Evolutionary conservation across 2,113 vertebrate species (phyloP).

Genomic region (Centropus unirufus): DNA sequence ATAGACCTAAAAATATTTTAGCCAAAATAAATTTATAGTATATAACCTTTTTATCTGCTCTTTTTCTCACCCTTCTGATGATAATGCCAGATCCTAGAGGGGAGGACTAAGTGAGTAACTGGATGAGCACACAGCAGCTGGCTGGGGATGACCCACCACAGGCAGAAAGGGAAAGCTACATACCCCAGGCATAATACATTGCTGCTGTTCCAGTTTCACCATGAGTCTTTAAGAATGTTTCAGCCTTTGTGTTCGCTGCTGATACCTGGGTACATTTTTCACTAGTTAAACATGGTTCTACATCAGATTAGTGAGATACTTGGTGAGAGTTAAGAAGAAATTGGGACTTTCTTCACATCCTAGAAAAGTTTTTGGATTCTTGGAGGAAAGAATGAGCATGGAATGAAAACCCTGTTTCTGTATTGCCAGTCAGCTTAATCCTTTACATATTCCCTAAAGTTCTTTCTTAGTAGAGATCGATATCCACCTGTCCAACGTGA

Average conservation of each 20-base stretch:
- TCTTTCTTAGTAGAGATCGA: background rate
- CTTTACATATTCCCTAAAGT: background rate
- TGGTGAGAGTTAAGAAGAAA: background rate
- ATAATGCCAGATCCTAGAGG: background rate
- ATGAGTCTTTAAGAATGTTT: background rate
- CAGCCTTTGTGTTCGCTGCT: background rate
- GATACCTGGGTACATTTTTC: background rate
- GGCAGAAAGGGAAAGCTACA: background rate
- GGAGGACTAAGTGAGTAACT: background rate
- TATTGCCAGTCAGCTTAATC: background rate
- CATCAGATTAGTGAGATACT: background rate
- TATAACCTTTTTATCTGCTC: background rate
- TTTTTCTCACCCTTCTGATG: background rate
- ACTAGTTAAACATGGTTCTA: background rate
- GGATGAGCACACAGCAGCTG: background rate
- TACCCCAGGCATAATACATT: background rate
- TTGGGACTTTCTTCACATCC: background rate
- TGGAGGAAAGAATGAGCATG: background rate
- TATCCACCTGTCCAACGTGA: background rate
- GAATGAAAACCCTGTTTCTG: background rate
- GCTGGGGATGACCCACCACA: background rate
- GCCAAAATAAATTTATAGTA: background rate
- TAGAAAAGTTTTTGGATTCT: background rate
- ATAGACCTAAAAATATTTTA: background rate
- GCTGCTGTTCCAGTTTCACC: background rate